Evolutionary conservation across 2,888 invertebrate genomes (phyloP), one percentile per base, ranked within the genome.

Genomic region (Agrochola litura): DNA sequence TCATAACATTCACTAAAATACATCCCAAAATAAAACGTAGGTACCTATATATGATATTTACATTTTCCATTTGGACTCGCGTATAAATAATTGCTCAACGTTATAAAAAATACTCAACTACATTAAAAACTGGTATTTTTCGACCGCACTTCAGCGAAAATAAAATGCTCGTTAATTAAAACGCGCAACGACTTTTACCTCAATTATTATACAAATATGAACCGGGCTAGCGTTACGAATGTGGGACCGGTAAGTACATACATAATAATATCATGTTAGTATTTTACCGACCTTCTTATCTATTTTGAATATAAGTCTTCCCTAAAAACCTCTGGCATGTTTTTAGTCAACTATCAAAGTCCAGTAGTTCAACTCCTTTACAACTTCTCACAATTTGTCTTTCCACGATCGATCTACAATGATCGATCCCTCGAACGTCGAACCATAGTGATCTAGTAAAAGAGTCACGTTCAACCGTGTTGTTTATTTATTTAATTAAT

Each of bases 131-230:
- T 37, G 66, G 76, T 70, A 70, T 80, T 68, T 79, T 84, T 79
- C 61, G 73, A 67, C n/a, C 76, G 64, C 75, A 63, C 65, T 69
- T 76, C 82, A n/a, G 76, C 68, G 63, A 73, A 82, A 85, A 82
- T 86, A 84, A 84, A 84, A 83, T 25, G 78, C 77, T 83, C 77
- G 81, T 83, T 88, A 85, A 86, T 90, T 89, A 84, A 84, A 89
- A 81, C 75, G 58, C 52, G 69, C 66, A 76, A 74, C 71, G 81
- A 77, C 72, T 81, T 88, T 81, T 76, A 77, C 84, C 71, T 77
- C 84, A 86, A 86, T 86, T 83, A 86, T 79, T 73, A 75, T 65
- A 86, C 85, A 84, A 77, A 84, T 79, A 67, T 82, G 79, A 66
- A 79, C 63, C 70, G 43, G 49, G 56, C 25, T 65, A 54, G 68